Base-by-base conservation (phyloP, 2,113 vertebrate genomes). In the Chloebia gouldiae region DNA sequence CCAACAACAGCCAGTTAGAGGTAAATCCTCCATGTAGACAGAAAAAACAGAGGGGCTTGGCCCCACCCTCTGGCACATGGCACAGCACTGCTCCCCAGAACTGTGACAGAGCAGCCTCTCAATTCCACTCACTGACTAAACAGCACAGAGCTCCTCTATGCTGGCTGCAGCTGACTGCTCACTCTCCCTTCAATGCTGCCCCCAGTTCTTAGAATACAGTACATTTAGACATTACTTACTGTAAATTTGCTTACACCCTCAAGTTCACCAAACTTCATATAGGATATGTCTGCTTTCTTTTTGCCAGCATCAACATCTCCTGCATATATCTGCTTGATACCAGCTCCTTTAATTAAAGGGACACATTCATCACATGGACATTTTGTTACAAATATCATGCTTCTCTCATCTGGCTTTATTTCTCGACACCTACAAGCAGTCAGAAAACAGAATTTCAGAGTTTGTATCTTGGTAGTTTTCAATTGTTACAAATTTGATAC, bases 291-390 rank as follows among this genome's bases (percentile, higher is more conserved):
- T 40, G 98, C 98, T 95, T 99, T 99, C 95, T 98, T 98, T 96
- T 98, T 99, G 81, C 98, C 98, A 79, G 98, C 98, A 97, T 99
- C 99, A 93, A 98, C 97, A 94, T 99, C 99, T 11, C 98, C 98
- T 60, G 99, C 98, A 97, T 99, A 99, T 94, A 99, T 98, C 91
- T 99, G 98, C 54, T 99, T 99, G 97, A 99, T 98, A 45, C 99
- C 99, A 24, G 99, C 98, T 28, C 98, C 99, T 96, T 98, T 97
- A 90, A 99, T 99, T 97, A 99, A 98, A 92, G 99, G 99, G 27
- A 99, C 97, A 68, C 99, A 99, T 95, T 99, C 99, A 39, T 99
- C 99, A 93, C 99, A 99, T 0, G 99, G 99, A 88, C 99, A 99
- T 75, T 99, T 99, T 0, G 99, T 99, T 22, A 99, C 99, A 97